These are phyloP conservation scores for Spodoptera litura DNA, from an alignment of 1,140 invertebrate genomes.

Conservation along the genomic window DNA sequence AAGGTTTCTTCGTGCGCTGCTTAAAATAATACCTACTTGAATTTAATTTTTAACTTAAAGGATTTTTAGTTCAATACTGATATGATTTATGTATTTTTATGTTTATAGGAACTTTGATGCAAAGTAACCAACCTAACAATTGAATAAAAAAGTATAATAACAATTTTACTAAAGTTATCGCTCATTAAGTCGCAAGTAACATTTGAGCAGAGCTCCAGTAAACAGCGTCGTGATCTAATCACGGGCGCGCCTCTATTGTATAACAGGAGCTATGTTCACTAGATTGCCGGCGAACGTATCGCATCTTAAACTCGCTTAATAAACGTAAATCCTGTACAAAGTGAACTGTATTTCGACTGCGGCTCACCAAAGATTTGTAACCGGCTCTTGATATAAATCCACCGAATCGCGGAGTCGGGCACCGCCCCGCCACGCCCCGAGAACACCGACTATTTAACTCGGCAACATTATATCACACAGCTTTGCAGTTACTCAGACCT, in stretches of 20 bases:
- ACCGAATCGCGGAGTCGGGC: constrained; percentile 55
- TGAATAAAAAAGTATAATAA: too few relatives aligned
- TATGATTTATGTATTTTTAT: too few relatives aligned
- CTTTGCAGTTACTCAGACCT: constrained; percentile 45
- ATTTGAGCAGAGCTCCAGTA: too few relatives aligned
- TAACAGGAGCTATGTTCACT: constrained; percentile 19
- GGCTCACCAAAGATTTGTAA: constrained; percentile 82
- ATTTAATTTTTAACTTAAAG: background rate
- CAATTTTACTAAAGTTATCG: too few relatives aligned
- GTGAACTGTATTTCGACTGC: constrained; percentile 73
- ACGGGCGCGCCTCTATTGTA: background rate
- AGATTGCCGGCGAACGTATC: constrained; percentile 42
- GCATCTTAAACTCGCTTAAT: constrained; percentile 60
- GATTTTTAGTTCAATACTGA: too few relatives aligned
- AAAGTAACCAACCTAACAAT: too few relatives aligned
- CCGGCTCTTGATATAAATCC: constrained; percentile 71
- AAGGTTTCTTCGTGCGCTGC: background rate
- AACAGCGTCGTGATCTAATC: constrained; percentile 6
- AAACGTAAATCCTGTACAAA: constrained; percentile 75
- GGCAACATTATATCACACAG: constrained; percentile 58
- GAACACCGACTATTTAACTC: constrained; percentile 59
- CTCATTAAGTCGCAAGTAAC: too few relatives aligned
- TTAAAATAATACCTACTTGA: background rate
- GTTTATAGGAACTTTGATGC: too few relatives aligned
- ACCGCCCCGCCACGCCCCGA: constrained; percentile 63